A percentile compares a stretch with the other conserved stretches of the same genome.
Conservation (phyloP, 1,140 invertebrate genomes). For the Microplitis mediator region DNA sequence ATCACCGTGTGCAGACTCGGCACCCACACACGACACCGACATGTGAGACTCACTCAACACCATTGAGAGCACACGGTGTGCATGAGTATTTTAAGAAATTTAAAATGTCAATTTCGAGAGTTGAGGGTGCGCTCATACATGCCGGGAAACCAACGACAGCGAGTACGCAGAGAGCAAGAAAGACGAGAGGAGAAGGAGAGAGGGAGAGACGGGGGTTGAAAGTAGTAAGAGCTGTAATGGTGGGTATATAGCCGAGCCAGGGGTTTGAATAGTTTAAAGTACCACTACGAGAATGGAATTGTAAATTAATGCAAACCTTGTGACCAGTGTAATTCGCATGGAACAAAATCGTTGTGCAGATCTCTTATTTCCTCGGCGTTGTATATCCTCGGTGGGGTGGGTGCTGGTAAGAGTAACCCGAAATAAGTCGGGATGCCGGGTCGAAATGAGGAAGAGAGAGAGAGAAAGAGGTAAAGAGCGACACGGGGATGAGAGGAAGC, state of each 20-base stretch:
- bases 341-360: neutral
- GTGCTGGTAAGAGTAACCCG: constrained; percentile 13
- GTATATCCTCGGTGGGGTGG: neutral
- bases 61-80: no score
- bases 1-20: neutral
- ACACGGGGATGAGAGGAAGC: no score
- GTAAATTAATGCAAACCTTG: constrained; percentile 13
- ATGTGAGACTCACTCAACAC: no score
- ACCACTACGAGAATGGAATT: neutral
- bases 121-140: no score
- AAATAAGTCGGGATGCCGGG: neutral
- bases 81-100: no score
- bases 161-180: no score
- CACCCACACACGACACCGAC: neutral
- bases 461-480: neutral
- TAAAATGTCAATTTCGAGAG: no score
- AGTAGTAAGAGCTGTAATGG: neutral
- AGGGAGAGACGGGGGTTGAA: neutral
- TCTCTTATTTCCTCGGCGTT: constrained; percentile 2
- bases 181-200: neutral
- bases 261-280: neutral
- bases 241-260: neutral
- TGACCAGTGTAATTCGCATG: constrained; percentile 8
- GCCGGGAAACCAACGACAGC: no score
- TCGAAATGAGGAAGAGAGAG: constrained; percentile 13